phyloP scores from a whole-genome alignment of 2,113 vertebrate genomes.

The Triplophysa siluroides region DNA sequence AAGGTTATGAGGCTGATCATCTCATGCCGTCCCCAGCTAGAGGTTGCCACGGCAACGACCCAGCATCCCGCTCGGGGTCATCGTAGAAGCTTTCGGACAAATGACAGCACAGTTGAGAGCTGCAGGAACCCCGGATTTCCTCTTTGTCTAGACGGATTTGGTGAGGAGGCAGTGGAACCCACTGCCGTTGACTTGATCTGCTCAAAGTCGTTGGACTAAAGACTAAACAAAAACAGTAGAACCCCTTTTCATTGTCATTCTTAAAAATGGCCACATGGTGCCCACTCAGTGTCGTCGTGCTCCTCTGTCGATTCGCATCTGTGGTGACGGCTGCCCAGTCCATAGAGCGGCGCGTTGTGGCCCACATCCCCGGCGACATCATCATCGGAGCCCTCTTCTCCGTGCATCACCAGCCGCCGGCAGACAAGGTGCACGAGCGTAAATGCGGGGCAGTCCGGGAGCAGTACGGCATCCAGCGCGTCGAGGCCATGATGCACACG shows the following conservation, averaged over 20 bases:
- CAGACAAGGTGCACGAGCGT: constrained; percentile 96
- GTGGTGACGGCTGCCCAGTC: constrained; percentile 78
- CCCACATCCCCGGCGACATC: constrained; percentile 92
- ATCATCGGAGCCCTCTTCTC: constrained; percentile 97
- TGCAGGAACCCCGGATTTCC: background rate
- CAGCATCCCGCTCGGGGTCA: constrained; percentile 52
- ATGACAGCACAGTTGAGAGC: constrained; percentile 40
- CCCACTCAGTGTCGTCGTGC: constrained; percentile 75
- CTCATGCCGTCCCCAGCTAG: constrained; percentile 51
- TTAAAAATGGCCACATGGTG: background rate
- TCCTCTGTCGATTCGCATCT: constrained; percentile 73
- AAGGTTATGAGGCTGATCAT: constrained; percentile 73
- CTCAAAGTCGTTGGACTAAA: background rate
- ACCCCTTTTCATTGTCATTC: background rate
- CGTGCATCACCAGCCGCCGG: constrained; percentile 94
- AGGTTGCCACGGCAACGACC: constrained; percentile 57
- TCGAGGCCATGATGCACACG: constrained; percentile 96
- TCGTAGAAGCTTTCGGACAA: constrained; percentile 73
- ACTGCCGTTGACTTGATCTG: background rate
- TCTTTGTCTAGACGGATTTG: background rate
- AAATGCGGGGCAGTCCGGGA: constrained; percentile 95
- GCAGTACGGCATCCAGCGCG: constrained; percentile 97
- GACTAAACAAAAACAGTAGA: background rate
- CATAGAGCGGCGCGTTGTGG: constrained; percentile 91
- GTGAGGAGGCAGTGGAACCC: background rate